phyloP scores from a whole-genome alignment of 2,888 invertebrate species.

The Melangyna quadrimaculata region DNA sequence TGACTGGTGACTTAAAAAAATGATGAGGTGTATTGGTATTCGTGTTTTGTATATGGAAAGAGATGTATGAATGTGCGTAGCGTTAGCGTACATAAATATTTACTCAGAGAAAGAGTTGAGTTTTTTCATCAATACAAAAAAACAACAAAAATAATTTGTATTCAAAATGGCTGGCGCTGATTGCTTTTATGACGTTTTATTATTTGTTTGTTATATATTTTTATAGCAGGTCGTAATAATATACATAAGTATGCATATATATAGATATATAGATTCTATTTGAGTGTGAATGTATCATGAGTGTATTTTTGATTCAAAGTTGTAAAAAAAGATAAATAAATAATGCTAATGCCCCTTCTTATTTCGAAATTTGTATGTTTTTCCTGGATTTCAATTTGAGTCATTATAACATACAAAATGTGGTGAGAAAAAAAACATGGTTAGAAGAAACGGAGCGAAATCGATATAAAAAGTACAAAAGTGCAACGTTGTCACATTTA shows the following conservation, averaged over 20 bases:
- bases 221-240: neutral
- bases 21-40: neutral
- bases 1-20: neutral
- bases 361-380: neutral
- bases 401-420: neutral
- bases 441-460: neutral
- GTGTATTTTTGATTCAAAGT: neutral
- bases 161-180: conserved; percentile 66
- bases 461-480: neutral
- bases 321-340: neutral
- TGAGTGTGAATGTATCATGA: neutral
- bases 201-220: conserved; percentile 9
- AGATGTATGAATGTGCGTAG: neutral
- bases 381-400: neutral
- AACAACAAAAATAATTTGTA: conserved; percentile 41
- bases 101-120: neutral
- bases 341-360: neutral
- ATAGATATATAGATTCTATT: neutral
- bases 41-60: neutral
- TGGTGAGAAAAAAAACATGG: conserved; percentile 11
- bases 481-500: neutral
- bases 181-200: conserved; percentile 53
- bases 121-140: neutral
- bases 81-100: neutral
- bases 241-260: no score